Evolutionary conservation across 2,797 vertebrate genomes (phyloP).

Genomic region (Anguilla megastoma): DNA sequence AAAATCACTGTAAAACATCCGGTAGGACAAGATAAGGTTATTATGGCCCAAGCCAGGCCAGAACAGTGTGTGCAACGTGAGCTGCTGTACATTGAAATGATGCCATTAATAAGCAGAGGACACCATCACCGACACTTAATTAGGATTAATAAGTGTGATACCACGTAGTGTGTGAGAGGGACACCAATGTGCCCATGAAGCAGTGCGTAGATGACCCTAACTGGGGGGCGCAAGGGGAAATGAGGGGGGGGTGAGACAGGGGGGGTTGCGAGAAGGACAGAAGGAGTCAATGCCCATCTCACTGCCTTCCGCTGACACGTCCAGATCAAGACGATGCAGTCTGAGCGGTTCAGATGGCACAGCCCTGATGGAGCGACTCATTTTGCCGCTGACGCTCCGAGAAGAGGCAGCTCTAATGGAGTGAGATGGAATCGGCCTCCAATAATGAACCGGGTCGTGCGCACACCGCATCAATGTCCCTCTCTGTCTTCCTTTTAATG

Average conservation of each 20-base stretch:
- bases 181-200: not conserved
- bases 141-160: conserved; percentile 18
- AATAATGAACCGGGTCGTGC: conserved; percentile 21
- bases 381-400: not conserved
- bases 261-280: not conserved
- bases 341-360: not conserved
- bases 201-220: not conserved
- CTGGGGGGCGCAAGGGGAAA: not conserved
- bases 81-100: not conserved
- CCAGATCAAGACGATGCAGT: not conserved
- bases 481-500: conserved; percentile 30
- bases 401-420: not conserved
- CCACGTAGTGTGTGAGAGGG: not conserved
- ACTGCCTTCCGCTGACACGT: not conserved
- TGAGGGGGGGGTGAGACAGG: not conserved
- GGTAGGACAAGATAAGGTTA: conserved; percentile 20
- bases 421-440: conserved; percentile 18
- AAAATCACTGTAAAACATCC: conserved; percentile 28
- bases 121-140: conserved; percentile 4
- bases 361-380: conserved; percentile 9
- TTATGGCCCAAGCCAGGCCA: not conserved
- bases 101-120: conserved; percentile 10
- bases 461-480: not conserved
- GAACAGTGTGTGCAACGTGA: not conserved
- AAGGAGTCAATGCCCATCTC: not conserved